Percentiles rank a stretch among this genome's conserved stretches.
Conservation (phyloP, 2,888 invertebrate species). For the Agelastica alni region DNA sequence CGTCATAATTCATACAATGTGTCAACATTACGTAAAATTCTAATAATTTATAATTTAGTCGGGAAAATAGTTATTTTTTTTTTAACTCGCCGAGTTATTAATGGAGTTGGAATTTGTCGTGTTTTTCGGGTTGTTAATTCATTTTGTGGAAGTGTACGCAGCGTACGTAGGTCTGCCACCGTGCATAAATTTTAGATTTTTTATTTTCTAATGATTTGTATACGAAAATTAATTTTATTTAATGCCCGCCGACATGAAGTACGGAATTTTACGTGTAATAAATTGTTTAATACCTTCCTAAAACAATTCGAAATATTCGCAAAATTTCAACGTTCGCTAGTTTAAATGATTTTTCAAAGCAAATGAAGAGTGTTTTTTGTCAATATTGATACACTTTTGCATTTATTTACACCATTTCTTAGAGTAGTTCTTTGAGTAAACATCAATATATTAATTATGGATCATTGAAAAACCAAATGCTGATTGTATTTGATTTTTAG, state of each 20-base stretch:
- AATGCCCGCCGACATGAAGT: neutral
- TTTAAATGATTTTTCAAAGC: too few relatives aligned
- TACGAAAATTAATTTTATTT: neutral
- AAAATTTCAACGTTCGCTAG: too few relatives aligned
- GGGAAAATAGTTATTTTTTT: neutral
- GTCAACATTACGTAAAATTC: constrained; percentile 22
- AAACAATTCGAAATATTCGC: too few relatives aligned
- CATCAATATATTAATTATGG: too few relatives aligned
- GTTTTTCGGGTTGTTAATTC: neutral
- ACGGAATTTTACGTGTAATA: neutral
- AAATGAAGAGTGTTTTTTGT: too few relatives aligned
- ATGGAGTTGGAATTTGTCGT: neutral
- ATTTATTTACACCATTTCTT: too few relatives aligned
- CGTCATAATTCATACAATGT: constrained; percentile 14
- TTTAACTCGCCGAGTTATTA: neutral
- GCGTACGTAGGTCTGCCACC: neutral
- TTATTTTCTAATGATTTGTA: neutral
- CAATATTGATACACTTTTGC: too few relatives aligned
- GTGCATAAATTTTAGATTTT: neutral
- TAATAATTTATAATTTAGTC: constrained; percentile 17
- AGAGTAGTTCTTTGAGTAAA: too few relatives aligned
- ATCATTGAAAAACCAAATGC: too few relatives aligned
- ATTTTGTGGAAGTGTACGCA: neutral
- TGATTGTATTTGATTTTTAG: too few relatives aligned
- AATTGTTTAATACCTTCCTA: too few relatives aligned